phyloP scores from a whole-genome alignment of 2,888 invertebrate species.

The Xestia c-nigrum region DNA sequence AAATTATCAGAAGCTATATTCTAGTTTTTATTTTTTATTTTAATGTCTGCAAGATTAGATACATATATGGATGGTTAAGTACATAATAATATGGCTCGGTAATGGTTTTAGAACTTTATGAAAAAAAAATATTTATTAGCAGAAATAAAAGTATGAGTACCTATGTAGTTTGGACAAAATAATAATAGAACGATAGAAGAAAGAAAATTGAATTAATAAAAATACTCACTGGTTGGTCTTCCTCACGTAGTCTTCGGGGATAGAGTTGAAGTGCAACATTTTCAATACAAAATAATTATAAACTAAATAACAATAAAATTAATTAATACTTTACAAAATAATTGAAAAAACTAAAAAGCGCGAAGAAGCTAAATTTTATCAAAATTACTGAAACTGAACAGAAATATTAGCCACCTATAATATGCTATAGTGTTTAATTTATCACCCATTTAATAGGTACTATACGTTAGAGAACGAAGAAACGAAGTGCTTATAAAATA shows the following conservation, averaged over 20 bases:
- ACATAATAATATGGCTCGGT: too few relatives aligned
- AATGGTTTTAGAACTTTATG: neutral
- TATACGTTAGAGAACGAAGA: constrained; percentile 61
- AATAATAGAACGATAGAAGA: neutral
- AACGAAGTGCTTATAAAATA: constrained; percentile 61
- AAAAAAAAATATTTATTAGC: neutral
- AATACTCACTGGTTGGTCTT: constrained; percentile 84
- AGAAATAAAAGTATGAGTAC: neutral
- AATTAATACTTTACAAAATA: constrained; percentile 63
- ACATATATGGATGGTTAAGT: too few relatives aligned
- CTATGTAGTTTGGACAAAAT: neutral
- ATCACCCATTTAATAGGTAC: constrained; percentile 86
- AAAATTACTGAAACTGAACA: constrained; percentile 90
- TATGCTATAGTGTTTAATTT: constrained; percentile 85
- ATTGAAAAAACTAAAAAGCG: constrained; percentile 43
- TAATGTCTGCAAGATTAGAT: too few relatives aligned
- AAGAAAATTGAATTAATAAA: neutral
- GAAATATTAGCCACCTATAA: constrained; percentile 89
- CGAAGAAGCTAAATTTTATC: constrained; percentile 77
- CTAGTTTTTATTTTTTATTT: too few relatives aligned
- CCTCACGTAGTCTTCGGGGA: constrained; percentile 86
- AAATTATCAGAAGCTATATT: too few relatives aligned
- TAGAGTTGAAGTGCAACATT: constrained; percentile 85
- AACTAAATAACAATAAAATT: constrained; percentile 62
- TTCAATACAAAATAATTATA: constrained; percentile 68